Evolutionary conservation across 2,797 vertebrate species (phyloP).

Genomic region (Valencia hispanica): DNA sequence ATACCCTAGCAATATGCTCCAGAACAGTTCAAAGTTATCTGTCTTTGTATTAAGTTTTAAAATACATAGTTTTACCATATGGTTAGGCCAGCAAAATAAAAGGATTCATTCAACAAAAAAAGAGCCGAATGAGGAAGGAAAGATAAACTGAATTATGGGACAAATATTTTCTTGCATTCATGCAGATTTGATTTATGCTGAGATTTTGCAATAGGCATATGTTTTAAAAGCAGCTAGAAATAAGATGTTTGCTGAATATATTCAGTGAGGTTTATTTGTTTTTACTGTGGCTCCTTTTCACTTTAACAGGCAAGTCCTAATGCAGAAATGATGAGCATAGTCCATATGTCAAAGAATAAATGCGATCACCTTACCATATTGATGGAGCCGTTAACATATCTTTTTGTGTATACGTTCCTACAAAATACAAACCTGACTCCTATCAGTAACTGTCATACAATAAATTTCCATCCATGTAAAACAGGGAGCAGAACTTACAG

Average conservation of each 20-base stretch:
- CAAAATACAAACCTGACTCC: neutral
- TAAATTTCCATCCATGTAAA: neutral
- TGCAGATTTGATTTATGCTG: neutral
- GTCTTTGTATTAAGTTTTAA: conserved; percentile 1
- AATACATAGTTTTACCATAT: neutral
- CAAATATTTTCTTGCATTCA: neutral
- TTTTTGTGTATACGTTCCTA: neutral
- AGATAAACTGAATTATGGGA: neutral
- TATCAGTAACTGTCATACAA: neutral
- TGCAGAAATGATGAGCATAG: neutral
- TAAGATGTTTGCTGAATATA: neutral
- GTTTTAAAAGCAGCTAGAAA: neutral
- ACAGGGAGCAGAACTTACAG: neutral
- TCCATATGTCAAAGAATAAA: neutral
- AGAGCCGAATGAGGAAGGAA: neutral
- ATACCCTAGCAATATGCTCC: conserved; percentile 4
- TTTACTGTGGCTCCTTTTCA: neutral
- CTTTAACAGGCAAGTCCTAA: neutral
- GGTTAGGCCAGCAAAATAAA: neutral
- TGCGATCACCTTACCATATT: neutral
- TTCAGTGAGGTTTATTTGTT: neutral
- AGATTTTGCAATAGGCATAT: neutral
- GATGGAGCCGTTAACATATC: neutral
- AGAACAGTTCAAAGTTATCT: conserved; percentile 4
- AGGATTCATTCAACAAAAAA: neutral